A percentile compares a stretch with the other conserved stretches of the same genome.
Conservation (phyloP, 2,113 vertebrate genomes). For the Platichthys flesus region DNA sequence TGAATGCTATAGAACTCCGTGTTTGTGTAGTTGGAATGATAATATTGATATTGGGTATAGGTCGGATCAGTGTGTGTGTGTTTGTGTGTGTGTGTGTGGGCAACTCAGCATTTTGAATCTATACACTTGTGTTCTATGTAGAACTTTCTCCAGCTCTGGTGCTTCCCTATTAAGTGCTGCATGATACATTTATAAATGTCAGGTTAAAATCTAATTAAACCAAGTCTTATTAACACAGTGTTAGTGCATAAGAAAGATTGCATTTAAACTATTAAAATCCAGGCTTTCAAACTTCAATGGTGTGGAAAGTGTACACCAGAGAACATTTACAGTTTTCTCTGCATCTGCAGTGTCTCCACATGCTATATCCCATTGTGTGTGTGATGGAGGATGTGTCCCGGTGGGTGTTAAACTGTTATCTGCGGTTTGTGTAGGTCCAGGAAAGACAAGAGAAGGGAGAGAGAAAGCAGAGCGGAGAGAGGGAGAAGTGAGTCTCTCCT, state of each 20-base stretch:
- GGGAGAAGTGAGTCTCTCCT: conserved; percentile 70
- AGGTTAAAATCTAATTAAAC: conserved; percentile 43
- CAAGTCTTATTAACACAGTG: conserved; percentile 40
- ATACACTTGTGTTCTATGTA: conserved; percentile 15
- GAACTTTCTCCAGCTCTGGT: conserved; percentile 34
- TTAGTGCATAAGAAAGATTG: conserved; percentile 28
- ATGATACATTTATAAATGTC: conserved; percentile 51
- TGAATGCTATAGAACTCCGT: neutral
- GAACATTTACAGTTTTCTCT: neutral
- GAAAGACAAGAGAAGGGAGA: conserved; percentile 52
- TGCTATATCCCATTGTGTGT: neutral
- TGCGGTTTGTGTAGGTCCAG: conserved; percentile 48
- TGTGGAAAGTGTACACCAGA: conserved; percentile 24
- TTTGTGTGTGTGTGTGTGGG: no score
- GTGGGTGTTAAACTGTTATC: conserved; percentile 57
- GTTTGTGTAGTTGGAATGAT: neutral
- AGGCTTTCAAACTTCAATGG: conserved; percentile 40
- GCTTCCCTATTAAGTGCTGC: conserved; percentile 32
- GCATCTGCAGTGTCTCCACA: neutral
- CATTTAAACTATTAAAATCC: conserved; percentile 42
- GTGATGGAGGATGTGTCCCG: conserved; percentile 30
- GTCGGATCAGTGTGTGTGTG: neutral
- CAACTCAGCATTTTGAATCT: conserved; percentile 8
- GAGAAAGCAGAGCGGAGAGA: conserved; percentile 57
- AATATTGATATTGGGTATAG: neutral